Base-by-base conservation (phyloP, 2,797 vertebrate species). In the Mareca strepera region DNA sequence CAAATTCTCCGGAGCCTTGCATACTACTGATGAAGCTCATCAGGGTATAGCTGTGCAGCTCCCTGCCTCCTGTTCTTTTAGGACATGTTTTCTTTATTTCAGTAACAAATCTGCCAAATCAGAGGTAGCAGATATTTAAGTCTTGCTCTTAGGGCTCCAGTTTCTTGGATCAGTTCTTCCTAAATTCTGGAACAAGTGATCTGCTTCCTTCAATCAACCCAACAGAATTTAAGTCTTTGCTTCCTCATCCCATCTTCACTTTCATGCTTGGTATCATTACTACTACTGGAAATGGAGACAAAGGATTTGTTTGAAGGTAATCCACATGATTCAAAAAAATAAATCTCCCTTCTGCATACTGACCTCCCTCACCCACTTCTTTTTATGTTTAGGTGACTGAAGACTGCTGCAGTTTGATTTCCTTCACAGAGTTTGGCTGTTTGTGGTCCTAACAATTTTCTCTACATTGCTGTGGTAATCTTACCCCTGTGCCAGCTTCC, bases 1-100 rank as follows among this genome's bases (percentile, higher is more conserved):
- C 28, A 73, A 92, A 76, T 69, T 84, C 85, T 73, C 93, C 48
- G 10, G 69, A 83, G 73, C 37, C 52, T 90, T 4, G 0, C 41
- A 35, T 10, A 9, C 33, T 79, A 81, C 90, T 67, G 41, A 72
- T 88, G 82, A 90, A 84, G 53, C 73, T 94, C 90, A 88, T 94
- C 66, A 94, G 82, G 59, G 29, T 46, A 68, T 4, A 68, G 67
- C 23, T 82, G 85, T 0, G 2, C 74, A 58, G 43, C 29, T 94
- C 70, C 74, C 76, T 14, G 3, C 29, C 88, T 90, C 23, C n/a
- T 73, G 15, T 9, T 66, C 62, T 83, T 88, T 48, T 12, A 66
- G 52, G 18, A 78, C 72, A 59, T 0, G 0, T 62, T 75, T 67
- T 60, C 55, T 58, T n/a, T 3, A 81, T 46, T 23, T 91, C 55